Evolutionary conservation across 2,113 vertebrate species (phyloP).

Genomic region (Lanius collurio): DNA sequence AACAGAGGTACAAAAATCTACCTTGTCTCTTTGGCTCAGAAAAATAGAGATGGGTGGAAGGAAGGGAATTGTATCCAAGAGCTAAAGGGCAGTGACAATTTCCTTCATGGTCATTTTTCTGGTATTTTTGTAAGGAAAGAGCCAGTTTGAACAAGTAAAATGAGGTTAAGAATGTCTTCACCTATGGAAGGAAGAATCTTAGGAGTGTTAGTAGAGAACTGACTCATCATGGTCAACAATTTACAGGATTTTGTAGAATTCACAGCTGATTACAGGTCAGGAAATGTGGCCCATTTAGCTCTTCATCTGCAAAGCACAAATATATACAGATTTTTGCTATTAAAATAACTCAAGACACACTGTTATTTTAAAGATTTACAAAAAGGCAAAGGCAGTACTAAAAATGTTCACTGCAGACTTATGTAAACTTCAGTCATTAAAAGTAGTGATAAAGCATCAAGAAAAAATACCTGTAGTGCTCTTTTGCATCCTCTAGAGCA

Average conservation of each 20-base stretch:
- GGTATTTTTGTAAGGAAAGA: neutral
- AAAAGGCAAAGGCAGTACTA: neutral
- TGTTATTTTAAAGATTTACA: neutral
- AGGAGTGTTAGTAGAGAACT: neutral
- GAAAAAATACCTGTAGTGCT: slow-evolving; percentile 88
- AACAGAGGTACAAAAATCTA: neutral
- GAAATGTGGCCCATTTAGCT: neutral
- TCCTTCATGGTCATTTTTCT: neutral
- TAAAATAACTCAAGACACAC: neutral
- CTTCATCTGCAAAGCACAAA: neutral
- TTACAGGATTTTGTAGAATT: neutral
- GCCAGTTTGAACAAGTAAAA: neutral
- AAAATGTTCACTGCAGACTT: neutral
- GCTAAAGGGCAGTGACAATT: neutral
- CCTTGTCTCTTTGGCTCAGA: neutral
- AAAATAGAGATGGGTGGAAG: neutral
- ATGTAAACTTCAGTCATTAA: neutral
- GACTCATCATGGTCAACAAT: neutral
- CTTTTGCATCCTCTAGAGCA: slow-evolving; percentile 90
- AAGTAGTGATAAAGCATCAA: neutral
- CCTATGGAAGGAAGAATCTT: neutral
- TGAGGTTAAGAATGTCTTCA: neutral
- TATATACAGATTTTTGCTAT: neutral
- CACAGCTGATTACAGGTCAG: neutral
- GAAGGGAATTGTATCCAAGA: neutral